Evolutionary conservation across 1,140 invertebrate species (phyloP).

Genomic region (Brachionus plicatilis): DNA sequence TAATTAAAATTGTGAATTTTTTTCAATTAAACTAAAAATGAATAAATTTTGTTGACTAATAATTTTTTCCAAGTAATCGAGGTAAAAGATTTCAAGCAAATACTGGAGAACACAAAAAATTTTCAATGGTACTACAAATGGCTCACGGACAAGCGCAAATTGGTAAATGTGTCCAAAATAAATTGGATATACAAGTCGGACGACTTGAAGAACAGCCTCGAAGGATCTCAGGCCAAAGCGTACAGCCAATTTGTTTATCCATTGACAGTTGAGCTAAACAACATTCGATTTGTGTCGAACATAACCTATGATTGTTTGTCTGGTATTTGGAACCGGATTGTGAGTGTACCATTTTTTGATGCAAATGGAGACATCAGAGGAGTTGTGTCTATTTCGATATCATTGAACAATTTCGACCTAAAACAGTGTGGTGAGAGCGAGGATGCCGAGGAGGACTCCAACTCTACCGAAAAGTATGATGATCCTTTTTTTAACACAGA

Average conservation of each 20-base stretch:
- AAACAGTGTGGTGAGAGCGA: slow-evolving; percentile 32
- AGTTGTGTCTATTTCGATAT: slow-evolving; percentile 13
- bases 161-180: background rate
- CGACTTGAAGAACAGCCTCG: slow-evolving; percentile 12
- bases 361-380: background rate
- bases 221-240: background rate
- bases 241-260: background rate
- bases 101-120: slow-evolving; percentile 6
- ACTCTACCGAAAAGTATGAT: background rate
- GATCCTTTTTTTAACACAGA: slow-evolving; percentile 30
- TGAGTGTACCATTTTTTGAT: slow-evolving; percentile 29
- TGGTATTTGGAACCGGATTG: slow-evolving; percentile 3
- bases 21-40: no score
- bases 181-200: slow-evolving; percentile 1
- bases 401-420: slow-evolving; percentile 18
- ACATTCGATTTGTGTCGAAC: slow-evolving; percentile 17
- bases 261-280: background rate
- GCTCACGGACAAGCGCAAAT: background rate
- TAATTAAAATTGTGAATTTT: no score
- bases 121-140: slow-evolving; percentile 36
- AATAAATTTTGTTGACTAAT: no score
- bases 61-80: background rate
- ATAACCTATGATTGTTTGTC: slow-evolving; percentile 35
- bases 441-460: background rate
- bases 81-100: slow-evolving; percentile 12